Evolutionary conservation across 1,140 invertebrate genomes (phyloP).

Genomic region (Lucilia cuprina): DNA sequence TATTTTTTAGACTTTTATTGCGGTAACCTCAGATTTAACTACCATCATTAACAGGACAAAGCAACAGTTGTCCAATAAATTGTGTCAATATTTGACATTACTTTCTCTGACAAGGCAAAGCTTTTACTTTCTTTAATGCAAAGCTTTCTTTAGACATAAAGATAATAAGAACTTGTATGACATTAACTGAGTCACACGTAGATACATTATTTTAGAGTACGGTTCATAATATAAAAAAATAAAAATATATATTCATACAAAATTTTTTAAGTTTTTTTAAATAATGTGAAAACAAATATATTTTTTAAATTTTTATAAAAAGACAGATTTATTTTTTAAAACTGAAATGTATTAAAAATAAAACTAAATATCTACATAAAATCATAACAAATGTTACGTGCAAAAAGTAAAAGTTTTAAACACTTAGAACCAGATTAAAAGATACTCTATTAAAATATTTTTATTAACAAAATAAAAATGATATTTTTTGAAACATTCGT

Average conservation of each 20-base stretch:
- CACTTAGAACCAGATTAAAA: constrained; percentile 39
- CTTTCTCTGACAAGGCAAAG: constrained; percentile 1
- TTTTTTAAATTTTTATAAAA: not conserved
- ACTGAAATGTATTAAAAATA: not conserved
- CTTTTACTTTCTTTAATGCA: not conserved
- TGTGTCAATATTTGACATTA: constrained; percentile 35
- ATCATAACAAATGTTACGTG: constrained; percentile 41
- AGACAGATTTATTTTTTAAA: not conserved
- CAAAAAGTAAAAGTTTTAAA: constrained; percentile 34
- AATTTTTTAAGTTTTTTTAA: not conserved
- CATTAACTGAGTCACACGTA: constrained; percentile 38
- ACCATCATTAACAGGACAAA: constrained; percentile 1
- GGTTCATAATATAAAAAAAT: constrained; percentile 16
- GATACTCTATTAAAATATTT: not conserved
- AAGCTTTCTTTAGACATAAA: constrained; percentile 3
- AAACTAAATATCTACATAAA: not conserved
- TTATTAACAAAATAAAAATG: not conserved
- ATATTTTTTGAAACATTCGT: not conserved
- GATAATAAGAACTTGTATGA: constrained; percentile 19
- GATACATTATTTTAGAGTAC: constrained; percentile 35
- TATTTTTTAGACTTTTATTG: too few relatives aligned
- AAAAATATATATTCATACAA: not conserved
- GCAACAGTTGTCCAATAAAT: constrained; percentile 20
- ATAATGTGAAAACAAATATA: not conserved
- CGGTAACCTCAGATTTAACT: too few relatives aligned